These are phyloP conservation scores for Crocidura indochinensis DNA, from an alignment of 2,797 vertebrate species.

Conservation along the genomic window DNA sequence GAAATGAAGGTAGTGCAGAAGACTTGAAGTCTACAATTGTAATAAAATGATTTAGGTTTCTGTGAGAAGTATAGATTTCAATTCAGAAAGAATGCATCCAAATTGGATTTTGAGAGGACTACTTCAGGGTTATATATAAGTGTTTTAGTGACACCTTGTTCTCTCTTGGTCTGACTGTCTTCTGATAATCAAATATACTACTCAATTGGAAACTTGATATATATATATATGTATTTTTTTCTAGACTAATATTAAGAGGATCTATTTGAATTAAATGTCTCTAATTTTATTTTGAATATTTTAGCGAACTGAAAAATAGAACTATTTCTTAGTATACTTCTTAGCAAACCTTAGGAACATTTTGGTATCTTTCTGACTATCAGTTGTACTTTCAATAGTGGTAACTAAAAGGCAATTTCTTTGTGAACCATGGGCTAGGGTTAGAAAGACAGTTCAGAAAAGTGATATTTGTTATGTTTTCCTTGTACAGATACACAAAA, in stretches of 20 bases:
- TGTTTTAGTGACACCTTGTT: neutral
- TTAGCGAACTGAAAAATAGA: neutral
- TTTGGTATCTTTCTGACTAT: neutral
- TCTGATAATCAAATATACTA: slow-evolving; percentile 4
- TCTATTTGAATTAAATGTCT: neutral
- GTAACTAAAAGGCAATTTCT: slow-evolving; percentile 57
- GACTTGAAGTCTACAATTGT: neutral
- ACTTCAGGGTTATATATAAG: slow-evolving; percentile 31
- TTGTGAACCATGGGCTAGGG: slow-evolving; percentile 39
- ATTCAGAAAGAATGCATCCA: neutral
- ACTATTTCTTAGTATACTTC: neutral
- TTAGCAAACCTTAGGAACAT: slow-evolving; percentile 5
- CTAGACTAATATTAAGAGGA: slow-evolving; percentile 16
- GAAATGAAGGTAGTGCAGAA: slow-evolving; percentile 87
- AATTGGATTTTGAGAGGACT: neutral
- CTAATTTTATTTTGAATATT: slow-evolving; percentile 42
- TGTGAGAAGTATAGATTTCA: neutral
- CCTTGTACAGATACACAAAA: neutral
- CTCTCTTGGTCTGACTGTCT: slow-evolving; percentile 23
- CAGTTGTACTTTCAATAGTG: neutral
- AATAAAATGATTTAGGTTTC: neutral
- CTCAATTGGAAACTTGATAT: neutral
- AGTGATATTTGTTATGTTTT: slow-evolving; percentile 9
- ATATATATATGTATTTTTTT: neutral
- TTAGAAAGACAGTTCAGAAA: slow-evolving; percentile 62